phyloP scores from a whole-genome alignment of 2,797 vertebrate genomes.

The Phoebastria nigripes region DNA sequence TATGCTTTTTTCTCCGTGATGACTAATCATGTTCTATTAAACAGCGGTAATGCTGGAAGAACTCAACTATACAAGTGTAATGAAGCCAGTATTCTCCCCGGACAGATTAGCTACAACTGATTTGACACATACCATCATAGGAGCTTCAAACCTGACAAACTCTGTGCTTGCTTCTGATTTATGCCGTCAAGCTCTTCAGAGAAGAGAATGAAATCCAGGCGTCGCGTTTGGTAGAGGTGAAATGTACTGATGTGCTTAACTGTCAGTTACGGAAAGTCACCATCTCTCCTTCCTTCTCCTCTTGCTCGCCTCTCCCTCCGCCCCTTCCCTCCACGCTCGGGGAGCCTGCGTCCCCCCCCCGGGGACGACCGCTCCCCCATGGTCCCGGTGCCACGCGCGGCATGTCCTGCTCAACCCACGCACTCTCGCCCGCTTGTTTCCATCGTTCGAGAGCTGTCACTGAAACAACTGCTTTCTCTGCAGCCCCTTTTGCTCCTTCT shows the following conservation, averaged over 20 bases:
- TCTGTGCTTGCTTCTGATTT: slow-evolving; percentile 83
- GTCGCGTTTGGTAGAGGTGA: slow-evolving; percentile 75
- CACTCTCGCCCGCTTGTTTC: neutral
- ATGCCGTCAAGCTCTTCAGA: slow-evolving; percentile 79
- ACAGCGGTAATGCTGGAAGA: slow-evolving; percentile 83
- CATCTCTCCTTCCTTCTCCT: slow-evolving; percentile 41
- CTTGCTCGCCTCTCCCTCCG: slow-evolving; percentile 22
- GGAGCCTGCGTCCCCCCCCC: neutral
- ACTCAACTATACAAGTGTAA: slow-evolving; percentile 83
- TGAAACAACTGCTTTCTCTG: slow-evolving; percentile 14
- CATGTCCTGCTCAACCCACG: neutral
- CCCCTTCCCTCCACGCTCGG: neutral
- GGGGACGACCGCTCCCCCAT: neutral
- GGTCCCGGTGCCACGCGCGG: neutral
- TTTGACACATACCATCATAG: slow-evolving; percentile 87
- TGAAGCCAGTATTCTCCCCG: slow-evolving; percentile 83
- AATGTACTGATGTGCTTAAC: slow-evolving; percentile 77
- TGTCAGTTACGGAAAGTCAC: slow-evolving; percentile 62
- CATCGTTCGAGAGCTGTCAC: neutral
- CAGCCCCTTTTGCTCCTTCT: slow-evolving; percentile 35
- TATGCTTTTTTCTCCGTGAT: slow-evolving; percentile 84
- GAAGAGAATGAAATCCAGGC: slow-evolving; percentile 76
- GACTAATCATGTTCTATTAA: slow-evolving; percentile 87
- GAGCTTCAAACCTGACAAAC: slow-evolving; percentile 86
- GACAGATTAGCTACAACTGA: slow-evolving; percentile 87